Base-by-base conservation (phyloP, 2,113 vertebrate genomes). In the Lates calcarifer region DNA sequence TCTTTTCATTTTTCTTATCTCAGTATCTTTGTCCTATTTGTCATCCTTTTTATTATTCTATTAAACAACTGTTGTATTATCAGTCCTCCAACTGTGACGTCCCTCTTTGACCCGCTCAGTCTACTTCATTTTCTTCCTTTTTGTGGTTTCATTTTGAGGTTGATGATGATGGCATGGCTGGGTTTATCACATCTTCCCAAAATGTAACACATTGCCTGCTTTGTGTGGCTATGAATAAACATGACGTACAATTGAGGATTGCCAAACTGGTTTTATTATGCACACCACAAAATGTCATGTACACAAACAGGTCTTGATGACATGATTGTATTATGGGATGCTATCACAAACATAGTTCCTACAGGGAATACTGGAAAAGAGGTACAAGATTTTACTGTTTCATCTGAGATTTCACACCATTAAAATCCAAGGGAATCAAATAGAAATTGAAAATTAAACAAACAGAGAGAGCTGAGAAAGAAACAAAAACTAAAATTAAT, bases 1-100 rank as follows among this genome's bases (percentile, higher is more conserved):
- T 77, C 66, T 66, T 67, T 84, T 79, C 15, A 18, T 31, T 66
- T 37, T 20, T 39, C n/a, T 24, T 74, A 68, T 68, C 45, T 61
- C 33, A 37, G 2, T 33, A 17, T 45, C 37, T 26, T 31, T 22
- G 10, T 0, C 31, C 22, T 8, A n/a, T 51, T 37, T 74, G 18
- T 14, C 35, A 15, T 43, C 33, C 14, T 15, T 51, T 22, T 53
- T 20, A 26, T 62, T 14, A 41, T 65, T 29, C 18, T 17, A 17
- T 51, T 47, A 9, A 18, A 49, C 22, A 49, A 28, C 3, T 39
- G 11, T 22, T 29, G 0, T 35, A 35, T 67, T 4, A 47, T 56
- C 60, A 47, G 12, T 31, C 57, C 18, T 24, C 22, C 1, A 0
- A 13, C 8, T 0, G 13, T 5, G 18, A 20, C 7, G 14, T 9